phyloP scores from a whole-genome alignment of 1,140 invertebrate species.

The Alviniconcha marisindica region DNA sequence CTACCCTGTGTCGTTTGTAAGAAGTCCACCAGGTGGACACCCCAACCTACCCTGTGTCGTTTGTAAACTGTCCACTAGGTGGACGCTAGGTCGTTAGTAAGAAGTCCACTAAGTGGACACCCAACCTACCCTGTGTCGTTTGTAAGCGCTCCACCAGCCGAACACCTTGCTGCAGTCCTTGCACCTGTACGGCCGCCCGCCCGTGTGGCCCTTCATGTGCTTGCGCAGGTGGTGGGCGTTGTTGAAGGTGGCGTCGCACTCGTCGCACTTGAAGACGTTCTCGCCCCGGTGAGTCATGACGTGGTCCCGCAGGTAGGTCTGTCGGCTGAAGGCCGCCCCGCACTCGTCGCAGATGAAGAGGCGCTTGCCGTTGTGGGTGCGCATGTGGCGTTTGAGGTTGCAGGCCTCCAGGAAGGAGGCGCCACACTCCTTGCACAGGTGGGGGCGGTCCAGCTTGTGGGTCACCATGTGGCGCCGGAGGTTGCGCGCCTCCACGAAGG shows the following conservation, averaged over 20 bases:
- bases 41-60: no score
- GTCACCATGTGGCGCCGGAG: constrained; percentile 92
- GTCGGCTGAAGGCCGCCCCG: constrained; percentile 37
- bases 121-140: constrained; percentile 2
- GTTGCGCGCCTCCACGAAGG: constrained; percentile 90
- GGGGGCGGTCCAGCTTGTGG: constrained; percentile 88
- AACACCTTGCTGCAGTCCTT: constrained; percentile 44
- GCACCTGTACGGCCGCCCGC: constrained; percentile 54
- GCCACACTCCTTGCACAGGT: constrained; percentile 79
- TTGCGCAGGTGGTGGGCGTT: constrained; percentile 84
- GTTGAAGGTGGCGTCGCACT: constrained; percentile 84
- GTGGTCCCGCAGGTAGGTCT: constrained; percentile 82
- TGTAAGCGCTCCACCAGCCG: constrained; percentile 27
- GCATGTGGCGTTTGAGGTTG: constrained; percentile 38
- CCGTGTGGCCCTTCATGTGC: constrained; percentile 47
- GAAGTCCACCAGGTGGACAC: constrained; percentile 18
- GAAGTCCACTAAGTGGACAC: neutral
- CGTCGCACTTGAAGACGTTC: constrained; percentile 72
- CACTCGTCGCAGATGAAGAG: constrained; percentile 40
- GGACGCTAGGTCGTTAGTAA: no score
- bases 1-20: no score
- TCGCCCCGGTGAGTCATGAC: constrained; percentile 76
- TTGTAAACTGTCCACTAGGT: no score
- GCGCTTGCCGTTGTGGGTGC: constrained; percentile 35
- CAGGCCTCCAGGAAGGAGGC: constrained; percentile 66